Evolutionary conservation across 2,888 invertebrate genomes (phyloP).

Genomic region (Euclidia mi): DNA sequence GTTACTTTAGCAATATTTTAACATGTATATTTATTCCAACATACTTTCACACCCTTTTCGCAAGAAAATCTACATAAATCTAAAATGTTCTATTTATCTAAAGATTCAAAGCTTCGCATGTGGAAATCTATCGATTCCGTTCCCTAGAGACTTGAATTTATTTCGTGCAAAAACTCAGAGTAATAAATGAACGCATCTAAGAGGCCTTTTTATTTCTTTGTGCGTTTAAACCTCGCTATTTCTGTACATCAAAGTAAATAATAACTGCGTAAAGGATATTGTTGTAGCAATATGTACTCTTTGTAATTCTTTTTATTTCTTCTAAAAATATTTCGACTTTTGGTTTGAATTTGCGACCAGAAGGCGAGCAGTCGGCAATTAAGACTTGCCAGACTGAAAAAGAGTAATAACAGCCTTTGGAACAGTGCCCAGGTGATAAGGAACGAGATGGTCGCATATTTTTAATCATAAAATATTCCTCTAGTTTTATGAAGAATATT

Average conservation of each 20-base stretch:
- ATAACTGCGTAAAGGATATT: conserved; percentile 13
- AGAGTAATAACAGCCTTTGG: not conserved
- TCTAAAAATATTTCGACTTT: no score
- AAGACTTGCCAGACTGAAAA: no score
- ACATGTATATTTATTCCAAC: no score
- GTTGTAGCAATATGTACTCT: not conserved
- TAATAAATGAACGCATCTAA: conserved; percentile 42
- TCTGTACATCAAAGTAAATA: conserved; percentile 34
- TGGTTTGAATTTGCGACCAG: no score
- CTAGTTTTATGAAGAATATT: no score
- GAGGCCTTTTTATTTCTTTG: conserved; percentile 43
- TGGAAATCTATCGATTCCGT: conserved; percentile 45
- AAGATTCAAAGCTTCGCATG: conserved; percentile 29
- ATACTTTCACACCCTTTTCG: no score
- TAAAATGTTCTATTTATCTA: conserved; percentile 25
- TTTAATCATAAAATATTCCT: no score
- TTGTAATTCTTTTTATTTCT: not conserved
- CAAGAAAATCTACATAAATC: no score
- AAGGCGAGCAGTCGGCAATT: no score
- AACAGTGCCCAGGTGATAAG: conserved; percentile 1
- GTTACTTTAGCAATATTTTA: no score
- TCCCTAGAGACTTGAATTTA: conserved; percentile 44
- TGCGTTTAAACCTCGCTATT: conserved; percentile 22
- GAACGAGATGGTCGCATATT: not conserved
- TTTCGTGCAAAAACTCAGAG: conserved; percentile 42